phyloP scores from a whole-genome alignment of 2,888 invertebrate genomes.

The Leucoptera coffeella region DNA sequence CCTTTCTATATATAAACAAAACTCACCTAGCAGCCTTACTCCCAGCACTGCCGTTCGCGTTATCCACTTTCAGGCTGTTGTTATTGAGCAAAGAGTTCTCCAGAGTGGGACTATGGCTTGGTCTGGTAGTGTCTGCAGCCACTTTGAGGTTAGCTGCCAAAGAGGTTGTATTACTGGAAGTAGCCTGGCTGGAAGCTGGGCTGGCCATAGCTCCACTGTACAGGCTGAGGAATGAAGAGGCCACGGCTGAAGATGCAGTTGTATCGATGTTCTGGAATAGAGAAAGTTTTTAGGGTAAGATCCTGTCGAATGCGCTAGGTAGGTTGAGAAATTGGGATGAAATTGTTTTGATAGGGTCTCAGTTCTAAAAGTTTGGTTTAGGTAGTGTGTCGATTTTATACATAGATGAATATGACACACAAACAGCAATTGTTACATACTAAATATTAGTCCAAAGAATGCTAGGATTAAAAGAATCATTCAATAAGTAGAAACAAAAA shows the following conservation, averaged over 20 bases:
- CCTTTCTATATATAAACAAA: no score
- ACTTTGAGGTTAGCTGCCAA: conserved; percentile 25
- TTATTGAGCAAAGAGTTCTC: conserved; percentile 35
- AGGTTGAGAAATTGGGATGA: no score
- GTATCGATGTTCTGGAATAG: conserved; percentile 58
- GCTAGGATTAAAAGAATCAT: no score
- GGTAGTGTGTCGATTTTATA: no score
- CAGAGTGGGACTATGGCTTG: conserved; percentile 27
- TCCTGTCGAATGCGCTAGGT: no score
- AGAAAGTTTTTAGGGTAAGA: no score
- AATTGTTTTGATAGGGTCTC: no score
- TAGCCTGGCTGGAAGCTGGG: conserved; percentile 22
- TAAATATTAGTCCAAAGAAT: no score
- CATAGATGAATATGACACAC: no score
- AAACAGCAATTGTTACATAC: no score
- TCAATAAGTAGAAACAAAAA: no score
- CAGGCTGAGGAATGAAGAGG: conserved; percentile 45
- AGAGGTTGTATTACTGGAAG: conserved; percentile 15
- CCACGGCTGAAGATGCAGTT: conserved; percentile 49
- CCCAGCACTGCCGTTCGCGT: conserved; percentile 39
- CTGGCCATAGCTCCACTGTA: conserved; percentile 44
- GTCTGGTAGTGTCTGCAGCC: conserved; percentile 27
- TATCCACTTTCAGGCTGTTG: conserved; percentile 37
- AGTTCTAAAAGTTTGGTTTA: no score
- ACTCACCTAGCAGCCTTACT: conserved; percentile 41